Conservation (phyloP, 2,113 vertebrate species). For the Misgurnus anguillicaudatus region DNA sequence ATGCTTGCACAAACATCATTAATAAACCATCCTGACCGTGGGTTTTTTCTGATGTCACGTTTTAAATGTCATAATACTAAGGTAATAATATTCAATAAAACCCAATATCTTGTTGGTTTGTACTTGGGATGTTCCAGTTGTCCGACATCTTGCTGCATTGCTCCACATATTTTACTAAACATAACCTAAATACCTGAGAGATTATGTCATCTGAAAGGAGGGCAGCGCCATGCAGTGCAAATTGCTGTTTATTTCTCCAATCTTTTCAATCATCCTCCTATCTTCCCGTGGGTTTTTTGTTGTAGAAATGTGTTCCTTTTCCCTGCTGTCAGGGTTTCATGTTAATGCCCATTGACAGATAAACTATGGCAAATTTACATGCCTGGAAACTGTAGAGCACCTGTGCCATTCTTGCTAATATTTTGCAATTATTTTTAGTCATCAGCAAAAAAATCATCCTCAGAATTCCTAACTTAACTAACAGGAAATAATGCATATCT, state of each 20-base stretch:
- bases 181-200: neutral
- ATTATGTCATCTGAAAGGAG: neutral
- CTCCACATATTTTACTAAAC: neutral
- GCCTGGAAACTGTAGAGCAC: neutral
- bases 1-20: too few species aligned
- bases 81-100: too few species aligned
- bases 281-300: constrained; percentile 25
- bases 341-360: neutral
- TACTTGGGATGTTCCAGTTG: neutral
- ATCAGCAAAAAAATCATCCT: too few species aligned
- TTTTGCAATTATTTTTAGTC: too few species aligned
- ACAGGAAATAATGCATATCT: too few species aligned
- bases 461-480: too few species aligned
- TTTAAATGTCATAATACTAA: too few species aligned
- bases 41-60: too few species aligned
- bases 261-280: constrained; percentile 4
- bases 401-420: neutral
- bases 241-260: neutral
- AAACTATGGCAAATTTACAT: neutral
- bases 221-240: constrained; percentile 1
- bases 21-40: too few species aligned
- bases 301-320: constrained; percentile 11
- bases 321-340: neutral
- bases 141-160: neutral
- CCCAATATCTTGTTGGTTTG: too few species aligned